phyloP scores from a whole-genome alignment of 2,113 vertebrate genomes.

The Chamaea fasciata region DNA sequence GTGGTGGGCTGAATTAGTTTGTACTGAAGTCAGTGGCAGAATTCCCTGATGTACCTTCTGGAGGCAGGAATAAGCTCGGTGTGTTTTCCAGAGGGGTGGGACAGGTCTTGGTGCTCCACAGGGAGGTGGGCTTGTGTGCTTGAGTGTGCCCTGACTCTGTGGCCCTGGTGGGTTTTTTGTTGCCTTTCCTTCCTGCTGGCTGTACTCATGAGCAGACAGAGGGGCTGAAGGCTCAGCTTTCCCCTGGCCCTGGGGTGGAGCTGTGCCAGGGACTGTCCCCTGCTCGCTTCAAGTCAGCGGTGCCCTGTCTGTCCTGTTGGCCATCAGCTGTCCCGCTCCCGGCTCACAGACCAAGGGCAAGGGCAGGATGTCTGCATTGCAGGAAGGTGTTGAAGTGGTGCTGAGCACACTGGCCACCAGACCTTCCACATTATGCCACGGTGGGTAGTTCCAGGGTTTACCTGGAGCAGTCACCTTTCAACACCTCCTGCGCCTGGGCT shows the following conservation, averaged over 20 bases:
- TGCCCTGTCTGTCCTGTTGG: not conserved
- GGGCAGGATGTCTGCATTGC: accelerated
- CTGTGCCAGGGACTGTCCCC: not conserved
- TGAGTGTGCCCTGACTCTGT: accelerated
- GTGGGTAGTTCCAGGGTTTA: not conserved
- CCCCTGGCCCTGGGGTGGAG: not conserved
- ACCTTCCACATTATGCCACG: not conserved
- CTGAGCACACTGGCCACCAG: not conserved
- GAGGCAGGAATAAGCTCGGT: not conserved
- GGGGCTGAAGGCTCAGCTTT: not conserved
- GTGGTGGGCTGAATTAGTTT: not conserved
- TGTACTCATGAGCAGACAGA: accelerated
- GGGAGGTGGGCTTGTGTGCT: not conserved
- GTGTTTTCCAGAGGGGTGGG: not conserved
- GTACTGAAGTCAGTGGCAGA: not conserved
- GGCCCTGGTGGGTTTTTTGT: not conserved
- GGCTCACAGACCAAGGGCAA: not conserved
- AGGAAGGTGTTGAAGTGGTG: not conserved
- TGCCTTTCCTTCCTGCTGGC: not conserved
- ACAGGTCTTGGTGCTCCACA: not conserved
- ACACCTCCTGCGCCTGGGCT: not conserved
- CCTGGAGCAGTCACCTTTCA: not conserved
- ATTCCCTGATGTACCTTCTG: not conserved
- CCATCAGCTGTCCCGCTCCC: not conserved
- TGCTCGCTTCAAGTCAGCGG: accelerated